Evolutionary conservation across 1,140 invertebrate species (phyloP), one percentile per base, ranked within the genome.

Genomic region (Leptoteleia sp.): DNA sequence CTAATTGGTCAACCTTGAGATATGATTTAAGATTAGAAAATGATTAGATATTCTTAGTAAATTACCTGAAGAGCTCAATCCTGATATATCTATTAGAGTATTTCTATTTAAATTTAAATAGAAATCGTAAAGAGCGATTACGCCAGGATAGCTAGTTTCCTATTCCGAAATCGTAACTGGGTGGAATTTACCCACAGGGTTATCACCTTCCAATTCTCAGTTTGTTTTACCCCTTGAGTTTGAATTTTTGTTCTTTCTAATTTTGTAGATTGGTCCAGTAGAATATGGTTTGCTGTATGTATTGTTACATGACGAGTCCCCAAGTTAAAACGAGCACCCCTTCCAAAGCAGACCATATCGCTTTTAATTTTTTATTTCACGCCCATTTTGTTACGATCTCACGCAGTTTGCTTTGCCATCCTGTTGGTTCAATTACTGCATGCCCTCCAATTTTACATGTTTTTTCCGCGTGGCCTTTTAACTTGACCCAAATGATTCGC

Each of bases 221-320:
- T 29, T 54, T 16, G 22, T 37, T 40, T n/a, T n/a, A n/a, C n/a
- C n/a, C n/a, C n/a, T n/a, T n/a, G n/a, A n/a, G n/a, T n/a, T n/a
- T n/a, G n/a, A n/a, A n/a, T n/a, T n/a, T n/a, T n/a, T n/a, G n/a
- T 40, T 40, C 11, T 33, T 61, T 25, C 6, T 45, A 3, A 0
- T 42, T 54, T 27, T 42, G 29, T 71, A 31, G 43, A 38, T 59
- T 16, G 37, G 43, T 71, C 61, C 33, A 43, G 29, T 68, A 57
- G 42, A 52, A 37, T 38, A 45, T 64, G 40, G 70, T 64, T 73
- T 64, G 59, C 50, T 75, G 27, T 73, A 64, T 75, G 71, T 75
- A 75, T 75, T 65, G 54, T 75, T 75, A 75, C 71, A 67, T 73
- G 70, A 73, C 43, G 4, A 9, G 1, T 22, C 47, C 27, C 17